phyloP scores from a whole-genome alignment of 2,113 vertebrate genomes.

The Burhinus oedicnemus region DNA sequence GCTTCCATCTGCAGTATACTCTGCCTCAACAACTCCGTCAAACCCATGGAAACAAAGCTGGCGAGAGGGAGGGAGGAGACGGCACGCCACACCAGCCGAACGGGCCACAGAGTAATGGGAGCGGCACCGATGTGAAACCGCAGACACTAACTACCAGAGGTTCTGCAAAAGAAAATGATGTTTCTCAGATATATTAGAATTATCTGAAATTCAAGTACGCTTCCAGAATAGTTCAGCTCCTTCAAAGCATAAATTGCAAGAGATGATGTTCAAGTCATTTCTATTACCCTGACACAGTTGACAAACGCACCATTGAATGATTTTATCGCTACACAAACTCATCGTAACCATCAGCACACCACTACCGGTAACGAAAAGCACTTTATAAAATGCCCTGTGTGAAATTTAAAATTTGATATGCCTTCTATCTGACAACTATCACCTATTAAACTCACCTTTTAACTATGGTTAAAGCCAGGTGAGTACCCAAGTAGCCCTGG shows the following conservation, averaged over 20 bases:
- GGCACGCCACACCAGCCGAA: fast-evolving
- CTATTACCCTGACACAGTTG: constrained; percentile 26
- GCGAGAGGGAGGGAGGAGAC: neutral
- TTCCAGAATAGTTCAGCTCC: neutral
- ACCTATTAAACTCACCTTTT: neutral
- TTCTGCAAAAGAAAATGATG: neutral
- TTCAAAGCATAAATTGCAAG: neutral
- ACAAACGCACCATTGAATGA: neutral
- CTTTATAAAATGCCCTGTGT: neutral
- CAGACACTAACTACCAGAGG: neutral
- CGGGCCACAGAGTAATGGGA: fast-evolving
- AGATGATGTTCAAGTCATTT: neutral
- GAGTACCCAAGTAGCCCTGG: neutral
- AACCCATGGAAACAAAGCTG: neutral
- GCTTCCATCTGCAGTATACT: neutral
- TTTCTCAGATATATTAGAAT: neutral
- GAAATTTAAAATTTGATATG: constrained; percentile 19
- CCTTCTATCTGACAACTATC: neutral
- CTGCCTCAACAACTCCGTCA: neutral
- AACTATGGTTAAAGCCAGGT: neutral
- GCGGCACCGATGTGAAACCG: fast-evolving
- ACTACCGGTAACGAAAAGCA: neutral
- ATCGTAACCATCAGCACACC: constrained; percentile 9
- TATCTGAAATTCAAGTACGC: neutral
- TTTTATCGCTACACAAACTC: constrained; percentile 15